Evolutionary conservation across 2,888 invertebrate species (phyloP), one percentile per base, ranked within the genome.

Genomic region (Leucophora obtusa): DNA sequence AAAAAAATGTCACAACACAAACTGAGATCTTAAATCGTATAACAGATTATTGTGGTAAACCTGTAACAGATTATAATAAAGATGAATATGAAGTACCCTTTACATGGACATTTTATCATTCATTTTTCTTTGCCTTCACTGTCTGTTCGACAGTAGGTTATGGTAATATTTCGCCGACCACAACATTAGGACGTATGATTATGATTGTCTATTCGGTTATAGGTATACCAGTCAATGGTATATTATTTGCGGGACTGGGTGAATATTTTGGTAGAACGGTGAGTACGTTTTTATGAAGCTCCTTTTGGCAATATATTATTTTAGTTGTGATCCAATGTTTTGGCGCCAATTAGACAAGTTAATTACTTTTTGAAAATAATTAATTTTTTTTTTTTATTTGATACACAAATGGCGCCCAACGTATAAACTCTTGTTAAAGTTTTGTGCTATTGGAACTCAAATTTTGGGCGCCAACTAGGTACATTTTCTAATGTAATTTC

Each of bases 121-220:
- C 97, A 0, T 94, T 97, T 87, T 97, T 97, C 91, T 97, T 97
- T 89, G 95, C 96, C 5, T 95, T 97, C 85, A 97, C 97, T 15
- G 96, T 97, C 65, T 95, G 96, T 87, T 97, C 96, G 87, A 97
- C 97, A 7, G 96, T 97, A 84, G 97, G 97, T 60, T 97, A 97
- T 89, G 97, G 97, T 60, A 97, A 97, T 89, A 91, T 97, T 86
- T 94, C 96, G 0, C 97, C 97, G 0, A 95, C 95, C 0, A 96
- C 96, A 0, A 93, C 93, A 82, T 91, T 94, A 51, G 94, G 96
- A 9, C 93, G 96, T 83, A 93, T 96, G 82, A 92, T 97, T 83
- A 96, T 97, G 94, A 96, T 97, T 85, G 93, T 95, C 84, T 97
- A 97, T 88, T 96, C 94, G 1, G 91, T 97, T 51, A 93, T 97